Conservation (phyloP, 1,140 invertebrate genomes). For the Drosophila pruinosa region DNA sequence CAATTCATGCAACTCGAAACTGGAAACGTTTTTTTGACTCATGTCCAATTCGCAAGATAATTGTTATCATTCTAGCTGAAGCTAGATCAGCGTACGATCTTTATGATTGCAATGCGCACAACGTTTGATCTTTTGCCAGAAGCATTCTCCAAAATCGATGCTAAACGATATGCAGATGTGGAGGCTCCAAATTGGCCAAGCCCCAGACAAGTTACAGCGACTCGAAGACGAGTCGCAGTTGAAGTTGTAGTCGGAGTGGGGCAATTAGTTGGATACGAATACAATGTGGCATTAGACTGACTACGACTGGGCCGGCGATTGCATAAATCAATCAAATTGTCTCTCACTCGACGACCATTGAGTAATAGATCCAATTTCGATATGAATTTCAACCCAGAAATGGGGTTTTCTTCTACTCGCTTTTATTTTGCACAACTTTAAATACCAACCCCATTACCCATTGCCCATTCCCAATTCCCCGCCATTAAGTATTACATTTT, state of each 20-base stretch:
- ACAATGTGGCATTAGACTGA: conserved; percentile 56
- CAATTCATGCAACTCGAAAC: conserved; percentile 2
- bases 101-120: conserved; percentile 1
- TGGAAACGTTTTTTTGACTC: conserved; percentile 4
- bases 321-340: conserved; percentile 82
- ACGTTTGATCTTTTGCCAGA: not conserved
- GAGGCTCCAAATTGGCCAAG: not conserved
- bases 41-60: not conserved
- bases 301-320: conserved; percentile 56
- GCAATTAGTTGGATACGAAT: conserved; percentile 57
- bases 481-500: conserved; percentile 48
- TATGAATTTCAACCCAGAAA: conserved; percentile 66
- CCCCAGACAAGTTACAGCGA: not conserved
- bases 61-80: not conserved
- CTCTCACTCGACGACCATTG: conserved; percentile 71
- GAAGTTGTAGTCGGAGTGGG: too few species aligned
- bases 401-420: conserved; percentile 58
- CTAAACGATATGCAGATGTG: conserved; percentile 7
- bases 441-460: conserved; percentile 79
- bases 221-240: conserved; percentile 28
- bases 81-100: too few species aligned
- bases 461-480: conserved; percentile 59
- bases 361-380: conserved; percentile 81
- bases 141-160: conserved; percentile 1
- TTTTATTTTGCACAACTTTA: conserved; percentile 67